These are phyloP conservation scores for Plebejus melissa DNA, from an alignment of 2,888 invertebrate species.

Conservation along the genomic window DNA sequence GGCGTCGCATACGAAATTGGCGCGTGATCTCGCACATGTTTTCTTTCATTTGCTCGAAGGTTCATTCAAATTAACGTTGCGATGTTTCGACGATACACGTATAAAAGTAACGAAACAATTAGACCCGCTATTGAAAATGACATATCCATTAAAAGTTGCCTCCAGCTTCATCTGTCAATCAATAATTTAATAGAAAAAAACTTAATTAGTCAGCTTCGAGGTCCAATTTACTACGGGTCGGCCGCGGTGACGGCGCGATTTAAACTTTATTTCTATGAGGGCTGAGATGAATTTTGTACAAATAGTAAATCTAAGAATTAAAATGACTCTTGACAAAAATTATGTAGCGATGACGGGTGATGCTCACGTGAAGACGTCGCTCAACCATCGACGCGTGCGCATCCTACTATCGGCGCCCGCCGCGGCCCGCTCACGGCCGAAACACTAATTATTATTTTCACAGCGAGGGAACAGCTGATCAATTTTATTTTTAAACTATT, in stretches of 20 bases:
- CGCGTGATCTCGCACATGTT: conserved; percentile 45
- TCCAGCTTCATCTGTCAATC: conserved; percentile 76
- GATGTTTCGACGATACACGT: conserved; percentile 11
- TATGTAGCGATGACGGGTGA: conserved; percentile 67
- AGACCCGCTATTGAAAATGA: conserved; percentile 42
- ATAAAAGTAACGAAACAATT: conserved; percentile 45
- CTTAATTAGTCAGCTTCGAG: conserved; percentile 75
- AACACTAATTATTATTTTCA: conserved; percentile 67
- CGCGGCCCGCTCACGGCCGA: conserved; percentile 51
- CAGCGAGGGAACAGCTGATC: conserved; percentile 49
- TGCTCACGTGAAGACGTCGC: conserved; percentile 61
- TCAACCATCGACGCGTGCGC: conserved; percentile 72
- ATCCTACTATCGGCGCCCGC: conserved; percentile 41
- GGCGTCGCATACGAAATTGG: conserved; percentile 45
- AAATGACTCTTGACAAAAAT: conserved; percentile 50
- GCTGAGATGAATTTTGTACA: conserved; percentile 44
- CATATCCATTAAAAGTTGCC: conserved; percentile 67
- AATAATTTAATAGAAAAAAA: conserved; percentile 72
- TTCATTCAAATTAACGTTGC: conserved; percentile 15
- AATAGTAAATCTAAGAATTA: conserved; percentile 30
- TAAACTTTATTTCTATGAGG: conserved; percentile 37
- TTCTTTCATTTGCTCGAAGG: conserved; percentile 35
- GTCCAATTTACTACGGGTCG: conserved; percentile 55
- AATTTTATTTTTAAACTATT: conserved; percentile 43
- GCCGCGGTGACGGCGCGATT: conserved; percentile 34